These are phyloP conservation scores for Pachyramphus minor DNA, from an alignment of 2,113 vertebrate species.

Conservation along the genomic window DNA sequence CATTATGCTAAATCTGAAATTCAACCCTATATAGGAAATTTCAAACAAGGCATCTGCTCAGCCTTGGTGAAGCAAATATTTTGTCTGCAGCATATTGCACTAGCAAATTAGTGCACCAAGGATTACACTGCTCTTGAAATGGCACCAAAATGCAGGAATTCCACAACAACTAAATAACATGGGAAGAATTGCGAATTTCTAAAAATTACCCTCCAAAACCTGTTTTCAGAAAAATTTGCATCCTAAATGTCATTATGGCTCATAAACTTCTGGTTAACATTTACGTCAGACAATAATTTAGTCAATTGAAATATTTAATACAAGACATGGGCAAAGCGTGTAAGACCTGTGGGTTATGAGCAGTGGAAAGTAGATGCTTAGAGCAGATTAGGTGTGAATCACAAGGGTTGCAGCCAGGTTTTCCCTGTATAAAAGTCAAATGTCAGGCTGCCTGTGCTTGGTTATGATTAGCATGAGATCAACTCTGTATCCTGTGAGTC, in stretches of 20 bases:
- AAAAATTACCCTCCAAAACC: neutral
- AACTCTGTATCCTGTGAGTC: neutral
- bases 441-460: neutral
- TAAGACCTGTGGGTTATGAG: neutral
- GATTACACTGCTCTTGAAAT: neutral
- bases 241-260: neutral
- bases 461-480: neutral
- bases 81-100: neutral
- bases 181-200: neutral
- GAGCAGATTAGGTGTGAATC: neutral
- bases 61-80: neutral
- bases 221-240: neutral
- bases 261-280: neutral
- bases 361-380: neutral
- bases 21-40: neutral
- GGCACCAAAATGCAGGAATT: neutral
- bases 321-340: neutral
- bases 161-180: neutral
- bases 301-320: neutral
- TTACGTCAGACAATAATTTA: neutral
- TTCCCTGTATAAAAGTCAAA: neutral
- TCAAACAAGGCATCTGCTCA: neutral
- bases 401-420: slow-evolving; percentile 3
- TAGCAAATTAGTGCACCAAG: neutral
- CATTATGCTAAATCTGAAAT: neutral